Percentiles rank a stretch among this genome's conserved stretches.
Evolutionary conservation across 2,113 vertebrate species (phyloP).

Genomic region (Callospermophilus lateralis): DNA sequence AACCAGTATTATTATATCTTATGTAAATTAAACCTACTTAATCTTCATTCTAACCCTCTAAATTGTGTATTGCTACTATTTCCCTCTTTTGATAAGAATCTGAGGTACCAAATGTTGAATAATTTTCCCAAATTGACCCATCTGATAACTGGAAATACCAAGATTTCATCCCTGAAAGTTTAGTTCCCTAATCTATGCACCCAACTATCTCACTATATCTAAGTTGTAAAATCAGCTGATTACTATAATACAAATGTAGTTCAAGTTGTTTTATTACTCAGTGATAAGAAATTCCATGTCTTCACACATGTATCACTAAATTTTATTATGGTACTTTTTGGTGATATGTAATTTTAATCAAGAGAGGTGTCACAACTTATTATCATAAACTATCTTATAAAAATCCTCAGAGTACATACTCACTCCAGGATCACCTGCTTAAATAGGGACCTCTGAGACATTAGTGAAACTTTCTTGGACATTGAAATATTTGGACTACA

Average conservation of each 20-base stretch:
- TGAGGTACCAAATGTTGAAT: no score
- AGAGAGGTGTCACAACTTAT: neutral
- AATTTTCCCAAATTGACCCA: no score
- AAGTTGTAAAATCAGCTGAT: neutral
- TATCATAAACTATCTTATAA: neutral
- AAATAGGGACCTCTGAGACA: conserved; percentile 4
- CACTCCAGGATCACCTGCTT: neutral
- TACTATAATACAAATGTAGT: neutral
- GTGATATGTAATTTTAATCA: neutral
- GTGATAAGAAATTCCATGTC: neutral
- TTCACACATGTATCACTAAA: neutral
- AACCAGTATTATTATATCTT: no score
- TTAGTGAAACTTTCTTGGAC: neutral
- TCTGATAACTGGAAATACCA: neutral
- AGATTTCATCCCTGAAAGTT: neutral
- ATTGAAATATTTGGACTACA: neutral
- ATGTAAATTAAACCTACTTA: no score
- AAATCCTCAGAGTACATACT: neutral
- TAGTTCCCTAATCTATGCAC: neutral
- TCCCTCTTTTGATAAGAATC: no score
- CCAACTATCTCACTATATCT: neutral
- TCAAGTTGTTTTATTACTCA: neutral
- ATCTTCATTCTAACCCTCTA: no score
- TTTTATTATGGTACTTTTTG: neutral
- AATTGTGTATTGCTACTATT: no score